Percentiles rank a stretch among this genome's conserved stretches.
These are phyloP conservation scores for Oplegnathus fasciatus DNA, from an alignment of 2,113 vertebrate genomes.

Conservation along the genomic window DNA sequence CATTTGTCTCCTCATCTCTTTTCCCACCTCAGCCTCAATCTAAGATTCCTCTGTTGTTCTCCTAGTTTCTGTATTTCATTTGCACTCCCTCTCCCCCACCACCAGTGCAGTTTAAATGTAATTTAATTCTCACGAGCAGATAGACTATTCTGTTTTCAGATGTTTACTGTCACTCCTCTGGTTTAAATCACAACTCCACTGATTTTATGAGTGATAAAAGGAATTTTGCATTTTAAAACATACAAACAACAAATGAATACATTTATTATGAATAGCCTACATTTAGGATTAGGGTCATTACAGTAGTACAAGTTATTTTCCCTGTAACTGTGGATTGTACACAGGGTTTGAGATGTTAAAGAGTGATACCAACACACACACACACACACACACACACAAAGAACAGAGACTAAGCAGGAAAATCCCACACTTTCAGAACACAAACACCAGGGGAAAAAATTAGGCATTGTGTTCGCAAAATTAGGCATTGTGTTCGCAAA, in stretches of 20 bases:
- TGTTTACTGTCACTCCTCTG: not conserved
- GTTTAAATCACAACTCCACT: not conserved
- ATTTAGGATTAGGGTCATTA: not conserved
- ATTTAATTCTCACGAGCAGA: conserved; percentile 16
- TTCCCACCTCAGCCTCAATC: not conserved
- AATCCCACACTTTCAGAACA: not conserved
- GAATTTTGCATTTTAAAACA: not conserved
- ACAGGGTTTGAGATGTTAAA: not conserved
- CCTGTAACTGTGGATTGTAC: not conserved
- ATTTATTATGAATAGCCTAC: not conserved
- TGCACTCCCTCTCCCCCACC: not conserved
- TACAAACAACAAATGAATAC: not conserved
- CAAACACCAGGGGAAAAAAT: not conserved
- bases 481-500: not conserved
- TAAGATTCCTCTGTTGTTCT: conserved; percentile 13
- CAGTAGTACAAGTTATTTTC: not conserved
- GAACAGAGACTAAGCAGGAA: not conserved
- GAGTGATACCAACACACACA: not conserved
- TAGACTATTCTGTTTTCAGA: not conserved
- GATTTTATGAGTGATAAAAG: not conserved
- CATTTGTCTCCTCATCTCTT: conserved; percentile 16
- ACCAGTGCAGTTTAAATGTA: not conserved
- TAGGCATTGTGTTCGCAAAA: not conserved
- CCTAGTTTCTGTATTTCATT: conserved; percentile 6
- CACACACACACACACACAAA: not conserved